These are phyloP conservation scores for Leucoraja erinaceus DNA, from an alignment of 2,113 vertebrate species.

Conservation along the genomic window DNA sequence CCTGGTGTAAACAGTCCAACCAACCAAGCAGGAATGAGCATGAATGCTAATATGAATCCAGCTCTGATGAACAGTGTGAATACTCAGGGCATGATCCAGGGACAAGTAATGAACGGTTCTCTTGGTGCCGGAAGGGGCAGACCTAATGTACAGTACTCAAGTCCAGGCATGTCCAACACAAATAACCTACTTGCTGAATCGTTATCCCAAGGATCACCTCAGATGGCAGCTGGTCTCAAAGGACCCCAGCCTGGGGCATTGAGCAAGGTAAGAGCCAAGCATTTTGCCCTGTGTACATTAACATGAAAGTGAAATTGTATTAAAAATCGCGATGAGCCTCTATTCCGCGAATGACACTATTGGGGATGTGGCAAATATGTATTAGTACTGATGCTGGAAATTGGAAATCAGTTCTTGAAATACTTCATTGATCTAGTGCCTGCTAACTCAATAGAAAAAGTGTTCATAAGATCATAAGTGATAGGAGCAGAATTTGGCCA, in stretches of 20 bases:
- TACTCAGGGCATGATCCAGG: constrained; percentile 62
- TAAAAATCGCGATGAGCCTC: background rate
- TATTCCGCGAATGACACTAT: no score
- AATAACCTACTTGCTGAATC: constrained; percentile 77
- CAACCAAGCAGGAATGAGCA: constrained; percentile 65
- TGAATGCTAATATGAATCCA: constrained; percentile 72
- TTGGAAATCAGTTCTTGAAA: background rate
- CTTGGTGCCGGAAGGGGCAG: constrained; percentile 73
- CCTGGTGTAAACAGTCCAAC: constrained; percentile 62
- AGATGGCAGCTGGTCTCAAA: constrained; percentile 69
- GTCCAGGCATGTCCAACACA: constrained; percentile 68
- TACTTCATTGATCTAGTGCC: background rate
- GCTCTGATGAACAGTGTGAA: constrained; percentile 68
- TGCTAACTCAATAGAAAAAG: no score
- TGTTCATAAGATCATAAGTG: no score
- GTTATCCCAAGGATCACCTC: constrained; percentile 65
- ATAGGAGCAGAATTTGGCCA: no score
- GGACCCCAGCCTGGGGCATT: constrained; percentile 76
- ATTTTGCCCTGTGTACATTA: background rate
- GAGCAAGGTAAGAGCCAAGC: constrained; percentile 66
- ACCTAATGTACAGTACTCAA: constrained; percentile 73
- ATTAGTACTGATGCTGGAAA: background rate
- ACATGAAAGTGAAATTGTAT: background rate
- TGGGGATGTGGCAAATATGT: background rate
- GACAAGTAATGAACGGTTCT: constrained; percentile 87